Evolutionary conservation across 1,140 invertebrate genomes (phyloP).

Genomic region (Tenebrio molitor): DNA sequence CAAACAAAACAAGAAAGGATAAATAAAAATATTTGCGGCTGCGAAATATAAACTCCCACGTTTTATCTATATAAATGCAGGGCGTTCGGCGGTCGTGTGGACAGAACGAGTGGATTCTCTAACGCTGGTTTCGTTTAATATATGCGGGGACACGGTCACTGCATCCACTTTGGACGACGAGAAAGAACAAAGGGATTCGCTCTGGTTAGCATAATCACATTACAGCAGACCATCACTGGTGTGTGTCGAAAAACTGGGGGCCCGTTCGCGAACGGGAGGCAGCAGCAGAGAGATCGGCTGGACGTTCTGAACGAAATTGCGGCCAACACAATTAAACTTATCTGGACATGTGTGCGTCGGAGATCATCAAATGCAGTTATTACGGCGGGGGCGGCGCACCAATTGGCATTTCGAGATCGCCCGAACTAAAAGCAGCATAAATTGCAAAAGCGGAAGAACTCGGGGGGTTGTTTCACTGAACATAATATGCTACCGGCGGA

Average conservation of each 20-base stretch:
- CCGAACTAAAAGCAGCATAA: no score
- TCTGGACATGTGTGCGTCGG: background rate
- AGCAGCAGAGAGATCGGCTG: background rate
- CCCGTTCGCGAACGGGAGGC: conserved; percentile 15
- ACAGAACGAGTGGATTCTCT: conserved; percentile 10
- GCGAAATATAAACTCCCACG: background rate
- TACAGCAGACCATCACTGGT: conserved; percentile 41
- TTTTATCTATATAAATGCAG: conserved; percentile 40
- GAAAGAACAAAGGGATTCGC: conserved; percentile 52
- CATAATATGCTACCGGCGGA: no score
- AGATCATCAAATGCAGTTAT: conserved; percentile 7
- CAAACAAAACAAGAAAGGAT: background rate
- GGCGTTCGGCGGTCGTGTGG: conserved; percentile 1
- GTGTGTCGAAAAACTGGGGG: conserved; percentile 16
- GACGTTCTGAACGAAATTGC: conserved; percentile 40
- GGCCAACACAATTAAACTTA: conserved; percentile 41
- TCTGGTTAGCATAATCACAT: conserved; percentile 57
- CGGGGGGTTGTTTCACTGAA: no score
- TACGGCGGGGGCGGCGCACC: no score
- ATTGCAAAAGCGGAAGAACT: no score
- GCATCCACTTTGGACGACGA: conserved; percentile 49
- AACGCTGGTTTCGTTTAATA: conserved; percentile 49
- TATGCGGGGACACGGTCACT: conserved; percentile 56
- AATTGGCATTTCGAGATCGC: no score
- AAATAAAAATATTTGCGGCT: conserved; percentile 14